Evolutionary conservation across 2,113 vertebrate species (phyloP).

Genomic region (Lutjanus erythropterus): DNA sequence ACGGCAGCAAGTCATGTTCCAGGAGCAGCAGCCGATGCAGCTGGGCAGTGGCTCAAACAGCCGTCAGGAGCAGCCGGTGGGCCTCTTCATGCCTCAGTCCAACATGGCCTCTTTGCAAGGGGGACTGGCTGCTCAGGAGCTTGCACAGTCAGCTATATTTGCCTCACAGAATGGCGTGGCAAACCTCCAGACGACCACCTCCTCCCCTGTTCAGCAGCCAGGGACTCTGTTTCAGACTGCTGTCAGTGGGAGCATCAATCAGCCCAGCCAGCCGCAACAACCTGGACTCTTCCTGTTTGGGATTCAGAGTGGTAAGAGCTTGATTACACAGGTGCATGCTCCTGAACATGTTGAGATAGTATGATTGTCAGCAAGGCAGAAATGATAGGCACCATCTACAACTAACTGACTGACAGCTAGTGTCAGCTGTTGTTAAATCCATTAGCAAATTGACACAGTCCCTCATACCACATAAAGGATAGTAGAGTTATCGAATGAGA

Average conservation of each 20-base stretch:
- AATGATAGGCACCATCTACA: too few species aligned
- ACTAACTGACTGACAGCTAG: not conserved
- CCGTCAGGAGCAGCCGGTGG: slow-evolving; percentile 90
- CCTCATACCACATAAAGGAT: not conserved
- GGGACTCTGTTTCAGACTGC: slow-evolving; percentile 89
- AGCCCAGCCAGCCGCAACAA: slow-evolving; percentile 90
- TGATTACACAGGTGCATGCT: not conserved
- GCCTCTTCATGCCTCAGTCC: slow-evolving; percentile 93
- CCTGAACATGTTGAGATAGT: not conserved
- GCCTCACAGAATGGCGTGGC: slow-evolving; percentile 89
- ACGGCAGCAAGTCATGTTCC: slow-evolving; percentile 91
- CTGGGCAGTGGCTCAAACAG: slow-evolving; percentile 87
- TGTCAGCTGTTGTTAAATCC: not conserved
- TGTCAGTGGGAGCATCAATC: slow-evolving; percentile 89
- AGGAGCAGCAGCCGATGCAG: slow-evolving; percentile 95
- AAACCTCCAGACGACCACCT: slow-evolving; percentile 89
- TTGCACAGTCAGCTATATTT: slow-evolving; percentile 91
- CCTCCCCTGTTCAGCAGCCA: slow-evolving; percentile 90
- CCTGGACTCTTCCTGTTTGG: slow-evolving; percentile 96
- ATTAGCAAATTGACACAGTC: not conserved
- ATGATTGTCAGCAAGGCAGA: not conserved
- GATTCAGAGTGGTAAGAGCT: slow-evolving; percentile 94
- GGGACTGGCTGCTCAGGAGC: slow-evolving; percentile 89
- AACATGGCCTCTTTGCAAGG: slow-evolving; percentile 92
- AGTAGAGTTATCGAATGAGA: too few species aligned